phyloP scores from a whole-genome alignment of 2,113 vertebrate genomes.

The Alosa alosa region DNA sequence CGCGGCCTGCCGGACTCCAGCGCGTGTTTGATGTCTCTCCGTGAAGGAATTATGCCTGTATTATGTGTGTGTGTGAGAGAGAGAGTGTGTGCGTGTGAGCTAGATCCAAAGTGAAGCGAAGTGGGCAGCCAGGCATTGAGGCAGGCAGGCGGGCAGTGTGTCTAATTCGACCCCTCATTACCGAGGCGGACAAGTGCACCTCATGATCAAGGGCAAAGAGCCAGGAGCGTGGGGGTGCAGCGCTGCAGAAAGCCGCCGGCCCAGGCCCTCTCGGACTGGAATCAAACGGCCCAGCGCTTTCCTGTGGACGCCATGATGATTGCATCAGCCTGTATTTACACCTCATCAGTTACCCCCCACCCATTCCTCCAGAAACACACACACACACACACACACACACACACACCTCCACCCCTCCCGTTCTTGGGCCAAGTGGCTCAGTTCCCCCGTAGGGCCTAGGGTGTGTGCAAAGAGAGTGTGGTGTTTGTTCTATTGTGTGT shows the following conservation, averaged over 20 bases:
- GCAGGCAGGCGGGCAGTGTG: not conserved
- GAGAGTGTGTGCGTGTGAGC: not conserved
- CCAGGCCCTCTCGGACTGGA: not conserved
- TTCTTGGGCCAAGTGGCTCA: not conserved
- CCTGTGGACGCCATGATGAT: not conserved
- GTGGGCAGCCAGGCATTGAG: too few species aligned
- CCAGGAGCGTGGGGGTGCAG: not conserved
- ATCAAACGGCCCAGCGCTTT: not conserved
- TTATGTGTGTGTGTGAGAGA: constrained; percentile 5
- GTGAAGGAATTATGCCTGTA: constrained; percentile 50
- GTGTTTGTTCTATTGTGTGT: too few species aligned
- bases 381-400: not conserved
- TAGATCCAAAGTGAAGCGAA: too few species aligned
- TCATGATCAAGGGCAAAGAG: constrained; percentile 30
- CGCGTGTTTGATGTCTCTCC: constrained; percentile 61
- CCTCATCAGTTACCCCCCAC: not conserved
- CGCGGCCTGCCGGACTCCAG: constrained; percentile 21
- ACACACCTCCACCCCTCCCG: not conserved
- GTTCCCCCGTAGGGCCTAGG: not conserved
- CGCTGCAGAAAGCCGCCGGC: not conserved
- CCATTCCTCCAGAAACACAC: not conserved
- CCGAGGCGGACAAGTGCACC: constrained; percentile 43
- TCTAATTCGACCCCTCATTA: constrained; percentile 38
- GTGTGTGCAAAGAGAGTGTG: not conserved
- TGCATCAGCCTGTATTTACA: constrained; percentile 7